Conservation (phyloP, 2,797 vertebrate genomes). For the Craterocephalus amniculus region DNA sequence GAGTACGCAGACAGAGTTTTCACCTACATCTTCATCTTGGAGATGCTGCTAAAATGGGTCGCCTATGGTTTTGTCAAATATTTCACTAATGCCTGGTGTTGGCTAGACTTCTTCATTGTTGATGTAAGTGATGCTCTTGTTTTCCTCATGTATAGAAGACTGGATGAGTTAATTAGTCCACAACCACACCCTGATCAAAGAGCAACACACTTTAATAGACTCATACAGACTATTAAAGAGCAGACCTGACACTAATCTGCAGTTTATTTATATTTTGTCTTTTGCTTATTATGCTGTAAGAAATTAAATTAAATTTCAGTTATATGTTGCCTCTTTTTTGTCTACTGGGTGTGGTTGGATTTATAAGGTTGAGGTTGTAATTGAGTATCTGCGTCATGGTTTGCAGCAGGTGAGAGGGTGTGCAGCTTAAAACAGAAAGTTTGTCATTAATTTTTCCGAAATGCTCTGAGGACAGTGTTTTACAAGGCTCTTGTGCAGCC, state of each 20-base stretch:
- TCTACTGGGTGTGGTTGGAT: constrained; percentile 74
- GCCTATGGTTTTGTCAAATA: constrained; percentile 99
- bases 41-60: constrained; percentile 99
- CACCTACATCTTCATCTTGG: constrained; percentile 99
- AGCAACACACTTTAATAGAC: constrained; percentile 28
- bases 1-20: constrained; percentile 97
- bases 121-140: constrained; percentile 90
- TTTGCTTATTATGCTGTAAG: constrained; percentile 8
- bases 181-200: constrained; percentile 61
- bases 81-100: constrained; percentile 99
- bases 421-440: constrained; percentile 25
- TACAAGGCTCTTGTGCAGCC: constrained; percentile 54
- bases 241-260: constrained; percentile 19
- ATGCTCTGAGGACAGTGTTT: constrained; percentile 43
- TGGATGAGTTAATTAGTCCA: constrained; percentile 27
- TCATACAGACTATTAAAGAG: constrained; percentile 4
- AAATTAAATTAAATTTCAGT: constrained; percentile 2
- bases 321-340: constrained; percentile 40
- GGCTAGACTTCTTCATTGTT: constrained; percentile 99
- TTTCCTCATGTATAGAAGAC: constrained; percentile 26
- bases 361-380: constrained; percentile 47
- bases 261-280: constrained; percentile 1
- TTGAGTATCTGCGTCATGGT: constrained; percentile 59
- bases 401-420: constrained; percentile 63
- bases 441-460: not conserved